A percentile compares a stretch with the other conserved stretches of the same genome.
phyloP scores from a whole-genome alignment of 1,140 invertebrate genomes.

The Zophobas morio region DNA sequence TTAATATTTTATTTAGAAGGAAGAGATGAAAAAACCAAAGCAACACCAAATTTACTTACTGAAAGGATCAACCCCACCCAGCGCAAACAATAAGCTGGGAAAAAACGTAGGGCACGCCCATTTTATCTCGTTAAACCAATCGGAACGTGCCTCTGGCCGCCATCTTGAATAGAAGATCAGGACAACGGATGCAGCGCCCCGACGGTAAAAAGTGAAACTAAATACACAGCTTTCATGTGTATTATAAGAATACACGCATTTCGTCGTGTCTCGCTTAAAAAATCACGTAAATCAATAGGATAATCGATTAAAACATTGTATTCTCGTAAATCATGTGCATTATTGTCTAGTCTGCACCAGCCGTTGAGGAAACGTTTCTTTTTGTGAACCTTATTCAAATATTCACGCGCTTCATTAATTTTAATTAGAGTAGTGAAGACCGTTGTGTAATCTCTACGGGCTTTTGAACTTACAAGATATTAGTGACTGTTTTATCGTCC shows the following conservation, averaged over 20 bases:
- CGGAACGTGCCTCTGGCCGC: conserved; percentile 43
- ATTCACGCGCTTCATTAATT: conserved; percentile 29
- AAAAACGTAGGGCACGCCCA: conserved; percentile 25
- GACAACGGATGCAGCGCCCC: conserved; percentile 57
- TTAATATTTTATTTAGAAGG: conserved; percentile 40
- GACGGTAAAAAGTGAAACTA: conserved; percentile 59
- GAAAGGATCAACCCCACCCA: conserved; percentile 39
- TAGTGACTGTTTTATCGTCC: conserved; percentile 13
- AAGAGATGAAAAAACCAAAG: conserved; percentile 30
- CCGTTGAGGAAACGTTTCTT: conserved; percentile 11
- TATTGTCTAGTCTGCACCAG: conserved; percentile 22
- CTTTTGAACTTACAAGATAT: conserved; percentile 1
- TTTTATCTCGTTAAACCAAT: conserved; percentile 55
- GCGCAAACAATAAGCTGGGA: conserved; percentile 14
- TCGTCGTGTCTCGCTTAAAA: conserved; percentile 51
- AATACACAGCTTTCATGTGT: conserved; percentile 58
- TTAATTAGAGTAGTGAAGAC: conserved; percentile 33
- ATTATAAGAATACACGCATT: conserved; percentile 54
- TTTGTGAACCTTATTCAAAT: conserved; percentile 12
- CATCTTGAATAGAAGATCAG: conserved; percentile 58
- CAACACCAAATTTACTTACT: conserved; percentile 46
- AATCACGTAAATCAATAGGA: conserved; percentile 61
- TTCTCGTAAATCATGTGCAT: conserved; percentile 35
- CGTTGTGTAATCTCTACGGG: conserved; percentile 10
- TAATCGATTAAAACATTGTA: conserved; percentile 57